Percentiles rank a stretch among this genome's conserved stretches.
Conservation (phyloP, 2,888 invertebrate species). For the Steromphala cineraria region DNA sequence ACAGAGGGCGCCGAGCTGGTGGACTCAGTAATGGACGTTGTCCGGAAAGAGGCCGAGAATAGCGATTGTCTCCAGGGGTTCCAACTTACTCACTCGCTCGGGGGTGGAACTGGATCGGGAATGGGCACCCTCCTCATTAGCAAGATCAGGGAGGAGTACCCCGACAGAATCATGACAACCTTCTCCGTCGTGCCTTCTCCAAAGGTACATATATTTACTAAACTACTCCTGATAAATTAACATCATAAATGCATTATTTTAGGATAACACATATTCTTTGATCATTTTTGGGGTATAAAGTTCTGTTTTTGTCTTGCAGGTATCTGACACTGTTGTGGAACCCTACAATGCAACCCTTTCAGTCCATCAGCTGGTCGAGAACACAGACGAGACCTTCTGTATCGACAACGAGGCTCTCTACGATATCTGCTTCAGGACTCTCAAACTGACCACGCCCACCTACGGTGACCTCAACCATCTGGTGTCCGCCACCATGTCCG, state of each 20-base stretch:
- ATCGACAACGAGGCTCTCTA: conserved; percentile 92
- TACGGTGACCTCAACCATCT: conserved; percentile 92
- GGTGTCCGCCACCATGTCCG: conserved; percentile 79
- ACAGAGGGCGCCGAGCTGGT: conserved; percentile 85
- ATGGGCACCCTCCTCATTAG: conserved; percentile 93
- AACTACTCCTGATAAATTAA: background rate
- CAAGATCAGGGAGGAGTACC: conserved; percentile 88
- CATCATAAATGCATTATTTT: too few species aligned
- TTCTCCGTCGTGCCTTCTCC: conserved; percentile 93
- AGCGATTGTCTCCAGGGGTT: conserved; percentile 73
- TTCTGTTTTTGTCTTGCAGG: conserved; percentile 70
- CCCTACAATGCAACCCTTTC: conserved; percentile 92
- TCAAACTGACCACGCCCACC: conserved; percentile 87
- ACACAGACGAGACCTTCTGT: conserved; percentile 92
- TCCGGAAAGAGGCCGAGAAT: conserved; percentile 70
- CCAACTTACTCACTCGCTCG: conserved; percentile 80
- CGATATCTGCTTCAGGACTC: conserved; percentile 91
- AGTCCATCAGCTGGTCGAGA: conserved; percentile 82
- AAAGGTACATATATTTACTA: conserved; percentile 77
- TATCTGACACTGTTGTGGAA: conserved; percentile 82
- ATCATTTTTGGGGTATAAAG: too few species aligned
- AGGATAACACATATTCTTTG: too few species aligned
- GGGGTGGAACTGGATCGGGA: conserved; percentile 92
- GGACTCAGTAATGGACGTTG: conserved; percentile 71
- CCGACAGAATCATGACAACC: conserved; percentile 86